Conservation (phyloP, 2,888 invertebrate species). For the Macaria notata region DNA sequence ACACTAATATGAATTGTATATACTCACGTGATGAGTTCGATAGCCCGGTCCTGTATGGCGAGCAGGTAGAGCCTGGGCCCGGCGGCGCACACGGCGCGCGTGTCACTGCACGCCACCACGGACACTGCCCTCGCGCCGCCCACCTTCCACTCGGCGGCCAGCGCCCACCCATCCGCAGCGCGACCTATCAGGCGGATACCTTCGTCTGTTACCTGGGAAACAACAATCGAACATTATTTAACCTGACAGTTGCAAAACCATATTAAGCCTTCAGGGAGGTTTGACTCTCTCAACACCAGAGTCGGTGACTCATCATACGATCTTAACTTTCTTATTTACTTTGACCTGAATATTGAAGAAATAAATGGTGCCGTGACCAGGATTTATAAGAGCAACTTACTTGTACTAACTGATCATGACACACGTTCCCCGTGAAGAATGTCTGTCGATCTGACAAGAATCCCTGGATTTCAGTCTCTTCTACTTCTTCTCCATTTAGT, state of each 20-base stretch:
- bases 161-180: conserved; percentile 74
- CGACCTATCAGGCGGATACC: conserved; percentile 60
- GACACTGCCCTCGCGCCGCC: conserved; percentile 90
- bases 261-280: too few species aligned
- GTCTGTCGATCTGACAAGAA: conserved; percentile 96
- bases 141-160: conserved; percentile 84
- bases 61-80: conserved; percentile 86
- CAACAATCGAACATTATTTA: too few species aligned
- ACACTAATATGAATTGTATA: background rate
- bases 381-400: conserved; percentile 37
- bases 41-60: conserved; percentile 38
- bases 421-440: conserved; percentile 96
- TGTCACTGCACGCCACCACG: conserved; percentile 90
- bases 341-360: too few species aligned
- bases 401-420: conserved; percentile 88
- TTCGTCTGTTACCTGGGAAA: conserved; percentile 79
- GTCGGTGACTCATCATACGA: too few species aligned
- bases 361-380: too few species aligned
- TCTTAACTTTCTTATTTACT: too few species aligned
- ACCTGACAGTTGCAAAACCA: too few species aligned
- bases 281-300: too few species aligned
- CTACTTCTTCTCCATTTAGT: conserved; percentile 97
- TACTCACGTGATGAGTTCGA: conserved; percentile 35
- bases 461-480: conserved; percentile 97
- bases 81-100: conserved; percentile 91